phyloP scores from a whole-genome alignment of 1,140 invertebrate genomes.

The Centruroides vittatus region DNA sequence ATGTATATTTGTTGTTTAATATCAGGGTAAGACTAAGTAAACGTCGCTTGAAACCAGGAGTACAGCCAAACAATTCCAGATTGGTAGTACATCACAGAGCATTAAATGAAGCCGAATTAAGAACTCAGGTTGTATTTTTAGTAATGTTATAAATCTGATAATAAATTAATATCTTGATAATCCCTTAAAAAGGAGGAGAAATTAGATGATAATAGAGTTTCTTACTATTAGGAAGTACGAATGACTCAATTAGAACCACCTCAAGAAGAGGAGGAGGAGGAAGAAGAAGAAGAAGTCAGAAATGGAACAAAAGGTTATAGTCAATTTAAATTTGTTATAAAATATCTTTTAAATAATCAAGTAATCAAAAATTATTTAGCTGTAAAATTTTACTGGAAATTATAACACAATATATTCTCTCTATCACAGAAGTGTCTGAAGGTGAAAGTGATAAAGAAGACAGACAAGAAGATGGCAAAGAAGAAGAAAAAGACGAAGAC shows the following conservation, averaged over 20 bases:
- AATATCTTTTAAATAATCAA: no score
- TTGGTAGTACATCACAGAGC: conserved; percentile 80
- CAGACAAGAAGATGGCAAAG: conserved; percentile 12
- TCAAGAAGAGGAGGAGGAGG: conserved; percentile 57
- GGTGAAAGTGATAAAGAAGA: conserved; percentile 1
- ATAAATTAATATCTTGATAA: no score
- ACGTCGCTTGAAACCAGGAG: conserved; percentile 53
- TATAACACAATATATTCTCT: background rate
- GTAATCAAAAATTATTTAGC: no score
- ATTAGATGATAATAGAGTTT: no score
- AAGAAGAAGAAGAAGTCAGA: conserved; percentile 24
- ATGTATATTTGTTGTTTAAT: conserved; percentile 10
- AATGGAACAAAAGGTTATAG: conserved; percentile 19
- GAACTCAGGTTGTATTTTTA: conserved; percentile 44
- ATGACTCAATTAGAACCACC: conserved; percentile 77
- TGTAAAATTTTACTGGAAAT: no score
- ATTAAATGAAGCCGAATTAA: conserved; percentile 68
- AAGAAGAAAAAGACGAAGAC: conserved; percentile 17
- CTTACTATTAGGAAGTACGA: conserved; percentile 31
- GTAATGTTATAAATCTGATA: no score
- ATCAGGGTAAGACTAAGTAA: conserved; percentile 73
- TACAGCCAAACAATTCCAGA: conserved; percentile 53
- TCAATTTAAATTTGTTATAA: background rate
- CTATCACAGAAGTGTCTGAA: background rate
- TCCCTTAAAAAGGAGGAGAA: no score